phyloP scores from a whole-genome alignment of 2,113 vertebrate species.

The Cygnus atratus region DNA sequence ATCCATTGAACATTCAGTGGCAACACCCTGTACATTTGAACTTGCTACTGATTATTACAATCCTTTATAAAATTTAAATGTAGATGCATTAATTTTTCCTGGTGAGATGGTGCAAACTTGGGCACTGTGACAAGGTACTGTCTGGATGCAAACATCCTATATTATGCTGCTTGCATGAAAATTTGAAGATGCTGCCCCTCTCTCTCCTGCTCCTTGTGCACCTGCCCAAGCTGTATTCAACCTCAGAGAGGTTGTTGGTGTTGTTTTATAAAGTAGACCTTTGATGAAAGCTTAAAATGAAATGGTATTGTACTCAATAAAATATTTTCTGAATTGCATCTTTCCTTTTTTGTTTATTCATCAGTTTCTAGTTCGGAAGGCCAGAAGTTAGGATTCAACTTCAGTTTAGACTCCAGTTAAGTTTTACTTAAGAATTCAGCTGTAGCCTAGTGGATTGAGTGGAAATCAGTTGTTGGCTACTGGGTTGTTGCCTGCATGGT shows the following conservation, averaged over 20 bases:
- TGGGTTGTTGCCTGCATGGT: background rate
- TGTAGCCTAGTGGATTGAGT: background rate
- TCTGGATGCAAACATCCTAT: constrained; percentile 31
- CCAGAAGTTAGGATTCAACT: background rate
- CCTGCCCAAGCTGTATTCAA: constrained; percentile 63
- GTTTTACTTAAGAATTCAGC: background rate
- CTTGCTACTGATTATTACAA: background rate
- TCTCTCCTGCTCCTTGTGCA: constrained; percentile 20
- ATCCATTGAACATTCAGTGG: background rate
- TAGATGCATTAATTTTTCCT: background rate
- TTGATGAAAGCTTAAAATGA: background rate
- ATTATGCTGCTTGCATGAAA: constrained; percentile 57
- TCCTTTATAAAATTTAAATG: constrained; percentile 4
- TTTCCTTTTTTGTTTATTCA: background rate
- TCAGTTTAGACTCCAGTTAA: background rate
- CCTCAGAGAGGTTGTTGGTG: constrained; percentile 61
- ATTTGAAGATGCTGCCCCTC: constrained; percentile 16
- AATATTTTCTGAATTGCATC: constrained; percentile 62
- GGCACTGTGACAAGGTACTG: constrained; percentile 11
- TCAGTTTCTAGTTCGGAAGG: background rate
- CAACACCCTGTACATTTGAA: background rate
- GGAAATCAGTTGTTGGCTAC: background rate
- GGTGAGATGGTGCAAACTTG: constrained; percentile 46
- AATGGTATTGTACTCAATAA: constrained; percentile 66
- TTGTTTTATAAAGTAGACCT: constrained; percentile 48